phyloP scores from a whole-genome alignment of 2,888 invertebrate species.

The Dermolepida albohirtum region DNA sequence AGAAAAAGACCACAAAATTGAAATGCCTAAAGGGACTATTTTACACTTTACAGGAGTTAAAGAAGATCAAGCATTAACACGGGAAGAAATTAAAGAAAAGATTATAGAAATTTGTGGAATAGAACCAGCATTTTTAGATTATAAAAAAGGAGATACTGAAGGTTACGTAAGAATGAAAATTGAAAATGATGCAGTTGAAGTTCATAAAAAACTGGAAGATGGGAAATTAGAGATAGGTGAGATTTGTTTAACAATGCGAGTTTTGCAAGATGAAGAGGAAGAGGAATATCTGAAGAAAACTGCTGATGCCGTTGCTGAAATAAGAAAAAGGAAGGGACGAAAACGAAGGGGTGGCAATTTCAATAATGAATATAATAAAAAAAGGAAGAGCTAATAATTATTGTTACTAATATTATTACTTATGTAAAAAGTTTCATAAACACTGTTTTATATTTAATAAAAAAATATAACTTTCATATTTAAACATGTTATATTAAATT shows the following conservation, averaged over 20 bases:
- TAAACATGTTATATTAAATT: neutral
- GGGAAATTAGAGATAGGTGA: constrained; percentile 62
- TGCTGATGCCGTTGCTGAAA: constrained; percentile 68
- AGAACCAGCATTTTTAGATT: constrained; percentile 81
- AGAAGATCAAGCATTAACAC: constrained; percentile 68
- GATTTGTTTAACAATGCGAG: constrained; percentile 67
- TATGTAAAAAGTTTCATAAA: neutral
- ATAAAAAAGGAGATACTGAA: constrained; percentile 77
- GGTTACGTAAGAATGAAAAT: constrained; percentile 80
- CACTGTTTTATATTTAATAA: constrained; percentile 3
- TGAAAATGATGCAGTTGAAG: constrained; percentile 76
- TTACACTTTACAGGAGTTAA: constrained; percentile 76
- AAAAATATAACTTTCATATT: neutral
- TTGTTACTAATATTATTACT: neutral
- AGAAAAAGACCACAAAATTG: constrained; percentile 61
- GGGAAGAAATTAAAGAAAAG: constrained; percentile 81
- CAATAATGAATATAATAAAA: constrained; percentile 43
- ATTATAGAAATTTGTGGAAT: constrained; percentile 71
- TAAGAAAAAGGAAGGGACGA: constrained; percentile 57
- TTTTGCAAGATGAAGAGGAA: constrained; percentile 80
- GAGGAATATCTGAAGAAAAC: constrained; percentile 74
- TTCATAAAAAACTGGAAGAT: constrained; percentile 74
- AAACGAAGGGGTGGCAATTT: constrained; percentile 60
- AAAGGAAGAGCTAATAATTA: constrained; percentile 23
- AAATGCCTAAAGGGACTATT: constrained; percentile 79